phyloP scores from a whole-genome alignment of 2,888 invertebrate species.

The Euproctis similis region DNA sequence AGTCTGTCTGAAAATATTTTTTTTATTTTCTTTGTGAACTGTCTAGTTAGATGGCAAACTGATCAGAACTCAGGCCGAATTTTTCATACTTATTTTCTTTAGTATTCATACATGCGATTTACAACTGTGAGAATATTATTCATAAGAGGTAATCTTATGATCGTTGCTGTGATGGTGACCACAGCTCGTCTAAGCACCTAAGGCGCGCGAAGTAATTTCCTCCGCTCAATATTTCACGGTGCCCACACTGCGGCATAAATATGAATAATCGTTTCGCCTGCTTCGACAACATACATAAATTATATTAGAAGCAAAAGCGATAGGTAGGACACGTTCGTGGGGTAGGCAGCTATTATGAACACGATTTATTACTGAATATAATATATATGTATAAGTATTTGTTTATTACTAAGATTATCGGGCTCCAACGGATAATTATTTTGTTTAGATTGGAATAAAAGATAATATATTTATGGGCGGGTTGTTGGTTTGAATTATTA shows the following conservation, averaged over 20 bases:
- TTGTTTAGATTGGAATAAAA: slow-evolving; percentile 14
- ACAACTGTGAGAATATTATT: too few species aligned
- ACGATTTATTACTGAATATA: slow-evolving; percentile 31
- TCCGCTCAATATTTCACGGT: slow-evolving; percentile 42
- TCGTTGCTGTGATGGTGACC: slow-evolving; percentile 3
- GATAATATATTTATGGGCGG: slow-evolving; percentile 7
- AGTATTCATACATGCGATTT: too few species aligned
- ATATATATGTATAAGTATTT: too few species aligned
- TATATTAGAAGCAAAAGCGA: slow-evolving; percentile 40
- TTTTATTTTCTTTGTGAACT: too few species aligned
- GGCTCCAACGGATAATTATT: slow-evolving; percentile 22
- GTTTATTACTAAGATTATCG: slow-evolving; percentile 25
- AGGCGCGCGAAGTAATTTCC: slow-evolving; percentile 44
- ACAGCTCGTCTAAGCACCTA: slow-evolving; percentile 19
- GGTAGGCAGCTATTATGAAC: slow-evolving; percentile 25
- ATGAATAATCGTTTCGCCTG: slow-evolving; percentile 52
- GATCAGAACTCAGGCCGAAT: too few species aligned
- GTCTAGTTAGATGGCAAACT: too few species aligned
- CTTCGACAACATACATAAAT: slow-evolving; percentile 50
- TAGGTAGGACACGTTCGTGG: slow-evolving; percentile 26
- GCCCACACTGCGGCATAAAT: slow-evolving; percentile 49
- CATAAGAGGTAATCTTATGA: too few species aligned
- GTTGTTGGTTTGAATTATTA: slow-evolving; percentile 7
- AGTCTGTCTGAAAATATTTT: too few species aligned
- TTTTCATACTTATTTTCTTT: too few species aligned